phyloP scores from a whole-genome alignment of 2,888 invertebrate genomes.

The Glyphotaelius pellucidus region DNA sequence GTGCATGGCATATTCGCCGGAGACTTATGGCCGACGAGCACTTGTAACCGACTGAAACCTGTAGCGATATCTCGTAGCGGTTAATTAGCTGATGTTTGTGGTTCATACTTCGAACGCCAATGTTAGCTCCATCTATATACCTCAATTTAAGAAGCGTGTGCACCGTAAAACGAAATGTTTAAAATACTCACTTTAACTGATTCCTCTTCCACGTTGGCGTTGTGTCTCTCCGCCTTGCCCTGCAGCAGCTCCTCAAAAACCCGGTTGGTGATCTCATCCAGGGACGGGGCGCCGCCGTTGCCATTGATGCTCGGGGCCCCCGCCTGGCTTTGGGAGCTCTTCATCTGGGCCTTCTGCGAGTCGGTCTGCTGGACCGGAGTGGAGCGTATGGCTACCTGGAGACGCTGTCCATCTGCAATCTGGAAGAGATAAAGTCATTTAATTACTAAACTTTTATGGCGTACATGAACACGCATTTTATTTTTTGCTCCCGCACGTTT shows the following conservation, averaged over 20 bases:
- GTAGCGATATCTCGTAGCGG: too few relatives aligned
- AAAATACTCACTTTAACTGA: constrained; percentile 75
- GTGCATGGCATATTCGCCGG: too few relatives aligned
- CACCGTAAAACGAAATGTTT: background rate
- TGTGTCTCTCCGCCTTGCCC: constrained; percentile 77
- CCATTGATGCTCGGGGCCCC: constrained; percentile 62
- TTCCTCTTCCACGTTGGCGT: constrained; percentile 69
- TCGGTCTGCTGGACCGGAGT: constrained; percentile 51
- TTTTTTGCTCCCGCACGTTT: too few relatives aligned
- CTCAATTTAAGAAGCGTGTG: too few relatives aligned
- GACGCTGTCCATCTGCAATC: constrained; percentile 74
- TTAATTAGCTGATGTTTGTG: too few relatives aligned
- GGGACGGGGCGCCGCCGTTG: constrained; percentile 70
- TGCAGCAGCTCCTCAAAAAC: constrained; percentile 86
- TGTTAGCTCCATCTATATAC: too few relatives aligned
- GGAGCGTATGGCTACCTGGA: constrained; percentile 72
- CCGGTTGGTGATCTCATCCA: constrained; percentile 87
- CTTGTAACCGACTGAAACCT: too few relatives aligned
- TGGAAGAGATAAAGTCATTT: constrained; percentile 43
- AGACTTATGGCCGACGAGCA: too few relatives aligned
- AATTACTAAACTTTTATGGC: background rate
- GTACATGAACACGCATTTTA: too few relatives aligned
- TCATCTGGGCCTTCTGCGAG: constrained; percentile 9
- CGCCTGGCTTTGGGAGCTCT: constrained; percentile 33
- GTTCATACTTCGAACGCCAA: too few relatives aligned